A percentile compares a stretch with the other conserved stretches of the same genome.
These are phyloP conservation scores for Pinna nobilis DNA, from an alignment of 1,140 invertebrate genomes.

Conservation along the genomic window DNA sequence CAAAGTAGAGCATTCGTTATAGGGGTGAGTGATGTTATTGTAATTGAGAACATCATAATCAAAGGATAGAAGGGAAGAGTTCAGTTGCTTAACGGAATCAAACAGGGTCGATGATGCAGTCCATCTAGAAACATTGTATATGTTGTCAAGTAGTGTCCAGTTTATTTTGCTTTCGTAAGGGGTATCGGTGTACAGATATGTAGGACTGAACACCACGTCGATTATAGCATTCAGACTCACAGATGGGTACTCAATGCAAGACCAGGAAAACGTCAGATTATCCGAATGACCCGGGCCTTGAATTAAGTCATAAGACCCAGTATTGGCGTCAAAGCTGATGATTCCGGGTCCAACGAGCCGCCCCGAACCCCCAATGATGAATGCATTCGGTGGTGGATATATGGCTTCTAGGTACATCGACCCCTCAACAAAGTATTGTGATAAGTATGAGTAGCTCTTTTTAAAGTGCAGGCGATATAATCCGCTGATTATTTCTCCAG, in stretches of 20 bases:
- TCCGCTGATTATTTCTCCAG: not conserved
- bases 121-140: not conserved
- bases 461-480: conserved; percentile 9
- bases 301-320: conserved; percentile 28
- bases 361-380: conserved; percentile 30
- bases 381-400: conserved; percentile 31
- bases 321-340: conserved; percentile 9
- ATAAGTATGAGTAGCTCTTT: not conserved
- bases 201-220: not conserved
- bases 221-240: not conserved
- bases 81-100: not conserved
- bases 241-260: conserved; percentile 20
- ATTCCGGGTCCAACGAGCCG: conserved; percentile 8
- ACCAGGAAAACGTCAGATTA: conserved; percentile 11
- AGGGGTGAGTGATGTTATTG: too few relatives aligned
- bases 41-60: too few relatives aligned
- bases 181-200: not conserved
- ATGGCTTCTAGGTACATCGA: conserved; percentile 26
- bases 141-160: not conserved
- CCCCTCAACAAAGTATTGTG: conserved; percentile 19
- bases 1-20: too few relatives aligned
- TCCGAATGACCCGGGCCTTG: conserved; percentile 19
- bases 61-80: too few relatives aligned
- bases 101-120: too few relatives aligned
- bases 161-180: not conserved